phyloP scores from a whole-genome alignment of 2,888 invertebrate species.

The Netelia virgata region DNA sequence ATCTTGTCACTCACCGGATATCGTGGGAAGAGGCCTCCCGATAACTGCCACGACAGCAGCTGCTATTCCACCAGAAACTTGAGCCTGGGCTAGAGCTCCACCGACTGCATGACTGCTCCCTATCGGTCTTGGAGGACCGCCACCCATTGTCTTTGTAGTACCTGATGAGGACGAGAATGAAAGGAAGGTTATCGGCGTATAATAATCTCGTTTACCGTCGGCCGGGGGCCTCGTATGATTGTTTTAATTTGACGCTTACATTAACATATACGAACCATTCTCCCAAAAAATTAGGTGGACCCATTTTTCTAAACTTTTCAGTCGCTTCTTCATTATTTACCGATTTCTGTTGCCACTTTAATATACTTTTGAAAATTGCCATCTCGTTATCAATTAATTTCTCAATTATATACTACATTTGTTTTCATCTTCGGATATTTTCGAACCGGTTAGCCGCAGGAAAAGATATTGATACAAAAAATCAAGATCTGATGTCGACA shows the following conservation, averaged over 20 bases:
- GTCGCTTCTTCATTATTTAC: too few relatives aligned
- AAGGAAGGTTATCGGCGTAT: slow-evolving; percentile 24
- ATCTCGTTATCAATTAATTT: too few relatives aligned
- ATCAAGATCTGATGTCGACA: neutral
- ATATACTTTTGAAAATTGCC: too few relatives aligned
- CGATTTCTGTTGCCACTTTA: too few relatives aligned
- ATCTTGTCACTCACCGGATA: slow-evolving; percentile 81
- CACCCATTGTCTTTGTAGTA: slow-evolving; percentile 77
- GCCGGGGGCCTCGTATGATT: neutral
- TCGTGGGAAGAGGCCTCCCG: slow-evolving; percentile 90
- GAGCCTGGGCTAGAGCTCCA: slow-evolving; percentile 89
- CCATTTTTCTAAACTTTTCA: too few relatives aligned
- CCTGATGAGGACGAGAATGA: slow-evolving; percentile 58
- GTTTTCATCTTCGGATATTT: too few relatives aligned
- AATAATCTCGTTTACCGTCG: neutral
- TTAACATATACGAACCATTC: neutral
- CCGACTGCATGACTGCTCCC: slow-evolving; percentile 85
- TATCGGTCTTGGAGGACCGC: slow-evolving; percentile 75
- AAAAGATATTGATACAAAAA: neutral
- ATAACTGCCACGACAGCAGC: slow-evolving; percentile 91
- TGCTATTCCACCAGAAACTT: slow-evolving; percentile 90
- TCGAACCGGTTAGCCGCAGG: neutral
- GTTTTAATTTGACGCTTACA: neutral
- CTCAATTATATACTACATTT: too few relatives aligned
- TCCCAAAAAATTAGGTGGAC: too few relatives aligned